Percentiles rank a stretch among this genome's conserved stretches.
Conservation (phyloP, 2,888 invertebrate species). For the Blomia tropicalis region DNA sequence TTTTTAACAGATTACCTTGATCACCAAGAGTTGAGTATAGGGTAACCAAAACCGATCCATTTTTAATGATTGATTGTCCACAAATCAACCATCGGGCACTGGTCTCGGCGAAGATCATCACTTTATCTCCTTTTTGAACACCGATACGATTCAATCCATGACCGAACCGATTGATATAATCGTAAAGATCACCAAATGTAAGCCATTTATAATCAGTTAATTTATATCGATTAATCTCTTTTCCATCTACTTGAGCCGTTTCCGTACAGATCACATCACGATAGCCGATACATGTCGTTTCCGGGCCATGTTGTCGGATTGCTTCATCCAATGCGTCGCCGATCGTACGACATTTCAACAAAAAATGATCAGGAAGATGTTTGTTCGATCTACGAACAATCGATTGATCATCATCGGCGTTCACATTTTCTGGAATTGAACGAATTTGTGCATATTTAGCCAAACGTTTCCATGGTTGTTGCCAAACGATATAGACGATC, state of each 20-base stretch:
- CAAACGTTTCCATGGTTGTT: constrained; percentile 60
- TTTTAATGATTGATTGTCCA: constrained; percentile 87
- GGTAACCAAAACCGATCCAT: constrained; percentile 55
- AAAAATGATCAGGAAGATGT: constrained; percentile 12
- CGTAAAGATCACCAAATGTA: constrained; percentile 58
- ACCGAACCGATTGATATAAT: constrained; percentile 57
- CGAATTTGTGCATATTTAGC: neutral
- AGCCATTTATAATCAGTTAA: constrained; percentile 87
- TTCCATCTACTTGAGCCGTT: constrained; percentile 82
- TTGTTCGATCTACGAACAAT: neutral
- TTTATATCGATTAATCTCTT: constrained; percentile 73
- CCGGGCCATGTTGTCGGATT: constrained; percentile 41
- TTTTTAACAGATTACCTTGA: constrained; percentile 47
- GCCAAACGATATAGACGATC: constrained; percentile 69
- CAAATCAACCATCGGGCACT: constrained; percentile 94
- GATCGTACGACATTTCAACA: constrained; percentile 15
- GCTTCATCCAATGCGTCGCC: constrained; percentile 14
- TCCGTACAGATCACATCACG: constrained; percentile 77
- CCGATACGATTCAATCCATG: constrained; percentile 67
- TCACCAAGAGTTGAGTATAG: constrained; percentile 92
- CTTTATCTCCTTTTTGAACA: constrained; percentile 51
- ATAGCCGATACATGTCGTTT: constrained; percentile 66
- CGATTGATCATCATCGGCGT: constrained; percentile 5
- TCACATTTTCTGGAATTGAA: neutral
- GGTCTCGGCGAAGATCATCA: constrained; percentile 92